phyloP scores from a whole-genome alignment of 2,113 vertebrate species.

The Madoqua kirkii region DNA sequence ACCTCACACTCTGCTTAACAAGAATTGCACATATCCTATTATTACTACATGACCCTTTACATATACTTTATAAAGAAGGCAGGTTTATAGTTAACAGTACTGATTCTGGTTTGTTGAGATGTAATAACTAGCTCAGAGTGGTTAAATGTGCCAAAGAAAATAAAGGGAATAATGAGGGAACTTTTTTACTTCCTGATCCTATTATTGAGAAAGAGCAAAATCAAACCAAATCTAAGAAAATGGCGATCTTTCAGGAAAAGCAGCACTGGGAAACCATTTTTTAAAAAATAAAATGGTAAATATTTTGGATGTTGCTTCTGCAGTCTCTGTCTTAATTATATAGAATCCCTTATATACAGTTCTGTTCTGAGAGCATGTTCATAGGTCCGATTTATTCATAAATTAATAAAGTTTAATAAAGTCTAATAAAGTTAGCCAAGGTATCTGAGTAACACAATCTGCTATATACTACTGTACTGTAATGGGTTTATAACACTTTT shows the following conservation, averaged over 20 bases:
- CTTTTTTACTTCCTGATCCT: background rate
- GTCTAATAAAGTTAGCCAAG: background rate
- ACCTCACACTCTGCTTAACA: background rate
- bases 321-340: background rate
- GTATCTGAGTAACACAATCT: background rate
- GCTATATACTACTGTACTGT: background rate
- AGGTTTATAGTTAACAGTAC: background rate
- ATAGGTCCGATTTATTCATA: background rate
- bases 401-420: background rate
- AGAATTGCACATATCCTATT: background rate
- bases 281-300: background rate
- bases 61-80: background rate
- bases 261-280: background rate
- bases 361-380: background rate
- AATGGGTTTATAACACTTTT: background rate
- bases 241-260: background rate
- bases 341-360: background rate
- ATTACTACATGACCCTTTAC: background rate
- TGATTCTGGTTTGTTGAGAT: conserved; percentile 13
- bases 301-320: background rate
- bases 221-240: background rate
- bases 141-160: background rate
- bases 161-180: background rate
- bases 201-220: background rate
- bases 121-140: background rate